These are phyloP conservation scores for Macheiramphus alcinus DNA, from an alignment of 2,113 vertebrate species.

Conservation along the genomic window DNA sequence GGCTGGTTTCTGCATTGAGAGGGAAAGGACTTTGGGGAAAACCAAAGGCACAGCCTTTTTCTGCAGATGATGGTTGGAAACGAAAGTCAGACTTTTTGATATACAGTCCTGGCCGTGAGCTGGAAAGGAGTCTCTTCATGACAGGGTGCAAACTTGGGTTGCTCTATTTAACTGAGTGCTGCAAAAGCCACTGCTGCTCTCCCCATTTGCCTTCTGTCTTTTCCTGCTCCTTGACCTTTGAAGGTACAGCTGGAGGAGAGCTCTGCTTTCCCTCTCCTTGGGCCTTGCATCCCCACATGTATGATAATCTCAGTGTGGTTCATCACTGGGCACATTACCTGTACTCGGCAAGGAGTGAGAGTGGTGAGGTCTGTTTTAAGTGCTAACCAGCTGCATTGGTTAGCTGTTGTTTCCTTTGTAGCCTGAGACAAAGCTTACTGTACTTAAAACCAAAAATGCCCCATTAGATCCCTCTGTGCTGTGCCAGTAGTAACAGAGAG, in stretches of 20 bases:
- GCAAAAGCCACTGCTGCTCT: neutral
- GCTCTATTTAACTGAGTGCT: neutral
- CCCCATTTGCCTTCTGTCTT: neutral
- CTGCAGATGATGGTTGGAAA: neutral
- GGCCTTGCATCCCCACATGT: neutral
- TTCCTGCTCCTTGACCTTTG: neutral
- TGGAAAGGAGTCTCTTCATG: neutral
- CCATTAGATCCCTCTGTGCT: neutral
- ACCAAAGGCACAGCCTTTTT: neutral
- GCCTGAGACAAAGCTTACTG: neutral
- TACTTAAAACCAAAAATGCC: neutral
- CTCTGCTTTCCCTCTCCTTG: neutral
- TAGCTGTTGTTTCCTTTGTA: neutral
- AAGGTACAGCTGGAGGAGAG: neutral
- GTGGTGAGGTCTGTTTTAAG: neutral
- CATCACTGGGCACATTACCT: neutral
- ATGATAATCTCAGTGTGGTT: neutral
- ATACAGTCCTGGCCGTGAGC: neutral
- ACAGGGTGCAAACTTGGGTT: neutral
- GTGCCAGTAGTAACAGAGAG: neutral
- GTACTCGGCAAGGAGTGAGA: too few species aligned
- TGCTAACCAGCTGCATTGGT: neutral
- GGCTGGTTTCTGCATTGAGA: neutral
- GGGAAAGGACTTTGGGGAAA: neutral
- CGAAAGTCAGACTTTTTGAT: neutral